Evolutionary conservation across 23 tunicate species (phyloP).

Genomic region (Trididemnum miniatum): DNA sequence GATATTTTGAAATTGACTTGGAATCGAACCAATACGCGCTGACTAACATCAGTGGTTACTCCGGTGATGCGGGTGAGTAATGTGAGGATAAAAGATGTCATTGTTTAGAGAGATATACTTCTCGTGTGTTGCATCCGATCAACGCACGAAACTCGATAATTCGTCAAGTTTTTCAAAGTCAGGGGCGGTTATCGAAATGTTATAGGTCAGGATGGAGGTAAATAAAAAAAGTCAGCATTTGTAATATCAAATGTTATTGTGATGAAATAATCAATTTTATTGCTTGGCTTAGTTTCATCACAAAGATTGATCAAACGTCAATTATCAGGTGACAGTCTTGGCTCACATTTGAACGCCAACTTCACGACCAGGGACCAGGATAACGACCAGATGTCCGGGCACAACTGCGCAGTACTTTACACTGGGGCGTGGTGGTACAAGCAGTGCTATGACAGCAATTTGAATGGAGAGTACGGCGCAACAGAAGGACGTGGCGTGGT

Average conservation of each 20-base stretch:
- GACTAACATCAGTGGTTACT: neutral
- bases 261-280: too few relatives aligned
- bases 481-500: constrained; percentile 9
- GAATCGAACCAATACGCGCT: constrained; percentile 4
- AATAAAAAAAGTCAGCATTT: too few relatives aligned
- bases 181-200: too few relatives aligned
- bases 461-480: constrained; percentile 4
- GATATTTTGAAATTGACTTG: neutral
- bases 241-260: too few relatives aligned
- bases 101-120: too few relatives aligned
- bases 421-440: constrained; percentile 32
- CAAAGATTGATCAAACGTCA: too few relatives aligned
- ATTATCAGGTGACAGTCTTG: constrained; percentile 23
- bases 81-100: too few relatives aligned
- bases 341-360: neutral
- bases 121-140: too few relatives aligned
- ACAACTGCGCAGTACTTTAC: constrained; percentile 22
- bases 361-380: constrained; percentile 20
- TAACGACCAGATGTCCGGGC: neutral
- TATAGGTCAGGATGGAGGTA: too few relatives aligned
- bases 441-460: constrained; percentile 19
- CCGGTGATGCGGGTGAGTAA: constrained; percentile 7
- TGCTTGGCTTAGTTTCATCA: too few relatives aligned
- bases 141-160: too few relatives aligned
- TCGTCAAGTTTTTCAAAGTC: too few relatives aligned